phyloP scores from a whole-genome alignment of 2,113 vertebrate species.

The Telmatochromis sp. region DNA sequence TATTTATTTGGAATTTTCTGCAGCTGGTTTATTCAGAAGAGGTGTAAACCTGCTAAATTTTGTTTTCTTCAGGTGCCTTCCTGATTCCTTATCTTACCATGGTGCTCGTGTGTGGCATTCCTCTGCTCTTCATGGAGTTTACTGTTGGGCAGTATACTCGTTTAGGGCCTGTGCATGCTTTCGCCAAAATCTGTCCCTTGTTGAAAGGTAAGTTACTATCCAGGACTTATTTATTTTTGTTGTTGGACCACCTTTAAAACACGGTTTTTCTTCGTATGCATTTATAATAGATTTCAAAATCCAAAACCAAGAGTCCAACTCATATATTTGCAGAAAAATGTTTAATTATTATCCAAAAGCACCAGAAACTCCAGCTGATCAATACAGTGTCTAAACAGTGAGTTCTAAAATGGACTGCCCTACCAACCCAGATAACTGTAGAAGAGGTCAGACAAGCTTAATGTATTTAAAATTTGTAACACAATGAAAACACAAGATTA shows the following conservation, averaged over 20 bases:
- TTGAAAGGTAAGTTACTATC: constrained; percentile 69
- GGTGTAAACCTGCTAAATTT: neutral
- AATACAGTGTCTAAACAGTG: neutral
- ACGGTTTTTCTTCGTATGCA: accelerated
- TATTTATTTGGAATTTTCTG: neutral
- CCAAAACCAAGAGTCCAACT: neutral
- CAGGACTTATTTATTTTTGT: neutral
- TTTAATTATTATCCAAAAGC: neutral
- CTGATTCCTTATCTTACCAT: constrained; percentile 69
- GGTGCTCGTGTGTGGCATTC: constrained; percentile 70
- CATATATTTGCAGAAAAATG: neutral
- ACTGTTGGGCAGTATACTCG: constrained; percentile 68
- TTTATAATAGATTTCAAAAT: neutral
- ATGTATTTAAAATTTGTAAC: neutral
- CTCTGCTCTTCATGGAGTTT: constrained; percentile 72
- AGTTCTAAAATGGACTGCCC: neutral
- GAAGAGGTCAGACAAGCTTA: neutral
- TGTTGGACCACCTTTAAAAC: neutral
- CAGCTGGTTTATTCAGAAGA: neutral
- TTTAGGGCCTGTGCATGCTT: constrained; percentile 67
- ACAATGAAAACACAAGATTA: neutral
- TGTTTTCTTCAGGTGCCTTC: constrained; percentile 62
- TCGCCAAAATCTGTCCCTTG: constrained; percentile 69
- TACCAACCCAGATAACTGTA: neutral
- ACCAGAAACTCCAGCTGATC: neutral